These are phyloP conservation scores for Acrocephalus scirpaceus DNA, from an alignment of 2,797 vertebrate species.

Conservation along the genomic window DNA sequence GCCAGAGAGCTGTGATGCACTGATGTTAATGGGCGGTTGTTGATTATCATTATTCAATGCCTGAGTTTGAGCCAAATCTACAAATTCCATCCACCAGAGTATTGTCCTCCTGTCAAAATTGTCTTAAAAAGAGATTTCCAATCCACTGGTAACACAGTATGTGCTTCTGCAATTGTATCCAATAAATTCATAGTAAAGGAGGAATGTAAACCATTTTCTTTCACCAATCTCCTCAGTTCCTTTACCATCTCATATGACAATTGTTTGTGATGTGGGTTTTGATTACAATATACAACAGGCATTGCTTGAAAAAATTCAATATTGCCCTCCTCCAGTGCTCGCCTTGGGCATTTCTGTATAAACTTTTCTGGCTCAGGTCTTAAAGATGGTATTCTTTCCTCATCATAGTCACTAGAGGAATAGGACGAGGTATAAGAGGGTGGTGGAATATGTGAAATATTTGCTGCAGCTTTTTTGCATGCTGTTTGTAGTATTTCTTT, in stretches of 20 bases:
- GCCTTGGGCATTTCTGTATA: not conserved
- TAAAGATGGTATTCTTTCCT: not conserved
- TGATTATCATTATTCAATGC: not conserved
- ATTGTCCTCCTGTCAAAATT: not conserved
- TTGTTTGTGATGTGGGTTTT: not conserved
- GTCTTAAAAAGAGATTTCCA: not conserved
- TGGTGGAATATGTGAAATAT: not conserved
- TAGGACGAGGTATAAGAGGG: not conserved
- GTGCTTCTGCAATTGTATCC: not conserved
- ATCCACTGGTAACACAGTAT: not conserved
- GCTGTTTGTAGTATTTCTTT: too few species aligned
- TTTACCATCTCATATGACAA: not conserved
- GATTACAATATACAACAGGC: not conserved
- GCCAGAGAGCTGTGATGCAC: not conserved
- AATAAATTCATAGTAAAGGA: not conserved
- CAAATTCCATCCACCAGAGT: not conserved
- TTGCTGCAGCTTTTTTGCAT: not conserved
- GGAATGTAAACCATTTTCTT: not conserved
- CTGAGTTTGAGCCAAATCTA: not conserved
- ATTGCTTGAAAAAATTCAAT: not conserved
- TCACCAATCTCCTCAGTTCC: not conserved
- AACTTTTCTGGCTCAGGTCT: not conserved
- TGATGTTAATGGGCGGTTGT: not conserved
- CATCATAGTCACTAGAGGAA: not conserved
- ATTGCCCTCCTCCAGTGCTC: not conserved